These are phyloP conservation scores for Mormyrus hasselquistii DNA, from an alignment of 2,797 vertebrate genomes.

Conservation along the genomic window DNA sequence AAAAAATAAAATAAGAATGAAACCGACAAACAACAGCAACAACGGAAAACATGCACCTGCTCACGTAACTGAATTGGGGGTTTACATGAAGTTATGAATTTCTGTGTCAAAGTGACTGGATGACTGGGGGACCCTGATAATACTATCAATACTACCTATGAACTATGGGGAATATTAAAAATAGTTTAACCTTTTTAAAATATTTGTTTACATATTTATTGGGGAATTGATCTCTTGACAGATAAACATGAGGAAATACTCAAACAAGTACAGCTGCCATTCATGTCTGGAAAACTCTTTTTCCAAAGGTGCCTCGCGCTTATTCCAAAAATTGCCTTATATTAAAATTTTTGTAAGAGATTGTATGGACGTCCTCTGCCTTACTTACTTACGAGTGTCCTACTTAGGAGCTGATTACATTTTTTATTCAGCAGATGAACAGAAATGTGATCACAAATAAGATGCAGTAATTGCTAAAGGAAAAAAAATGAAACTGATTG, in stretches of 20 bases:
- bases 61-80: constrained; percentile 64
- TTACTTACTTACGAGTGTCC: not conserved
- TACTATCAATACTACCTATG: constrained; percentile 32
- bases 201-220: constrained; percentile 38
- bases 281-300: constrained; percentile 21
- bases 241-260: constrained; percentile 8
- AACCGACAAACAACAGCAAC: constrained; percentile 39
- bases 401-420: not conserved
- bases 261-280: constrained; percentile 25
- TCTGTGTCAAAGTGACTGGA: constrained; percentile 86
- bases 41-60: constrained; percentile 66
- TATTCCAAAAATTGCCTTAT: not conserved
- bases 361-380: not conserved
- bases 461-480: not conserved
- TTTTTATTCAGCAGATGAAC: not conserved
- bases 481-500: not conserved
- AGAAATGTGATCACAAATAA: not conserved
- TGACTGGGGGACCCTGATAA: constrained; percentile 57
- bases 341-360: not conserved
- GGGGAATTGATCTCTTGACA: constrained; percentile 44
- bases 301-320: not conserved
- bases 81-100: constrained; percentile 80
- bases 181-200: constrained; percentile 18
- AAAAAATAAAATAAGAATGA: constrained; percentile 23
- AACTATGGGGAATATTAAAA: constrained; percentile 28